Percentiles rank a stretch among this genome's conserved stretches.
Conservation (phyloP, 2,797 vertebrate genomes). For the Eptatretus atami region DNA sequence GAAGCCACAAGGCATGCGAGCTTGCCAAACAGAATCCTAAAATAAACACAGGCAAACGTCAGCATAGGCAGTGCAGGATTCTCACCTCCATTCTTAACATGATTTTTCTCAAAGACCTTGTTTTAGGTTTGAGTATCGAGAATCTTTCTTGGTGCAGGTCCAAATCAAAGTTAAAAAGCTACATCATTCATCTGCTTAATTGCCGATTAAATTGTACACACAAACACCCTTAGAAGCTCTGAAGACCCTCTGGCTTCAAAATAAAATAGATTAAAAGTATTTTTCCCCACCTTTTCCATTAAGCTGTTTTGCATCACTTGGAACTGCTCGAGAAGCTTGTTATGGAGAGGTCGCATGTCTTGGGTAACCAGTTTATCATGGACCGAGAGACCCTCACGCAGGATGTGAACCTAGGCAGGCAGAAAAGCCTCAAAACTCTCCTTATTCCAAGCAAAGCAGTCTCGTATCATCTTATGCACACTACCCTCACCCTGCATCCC, state of each 20-base stretch:
- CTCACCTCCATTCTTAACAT: too few relatives aligned
- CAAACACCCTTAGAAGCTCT: neutral
- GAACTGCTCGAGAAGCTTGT: slow-evolving; percentile 91
- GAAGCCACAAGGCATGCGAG: too few relatives aligned
- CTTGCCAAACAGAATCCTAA: too few relatives aligned
- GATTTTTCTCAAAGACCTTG: too few relatives aligned
- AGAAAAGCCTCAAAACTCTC: neutral
- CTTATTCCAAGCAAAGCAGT: neutral
- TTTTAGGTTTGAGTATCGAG: too few relatives aligned
- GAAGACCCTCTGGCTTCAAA: neutral
- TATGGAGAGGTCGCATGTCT: slow-evolving; percentile 87
- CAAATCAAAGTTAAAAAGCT: neutral
- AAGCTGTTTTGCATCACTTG: slow-evolving; percentile 90
- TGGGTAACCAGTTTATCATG: slow-evolving; percentile 90
- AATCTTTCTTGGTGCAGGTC: too few relatives aligned
- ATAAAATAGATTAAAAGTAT: neutral
- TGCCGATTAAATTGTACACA: neutral
- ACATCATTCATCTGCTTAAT: neutral
- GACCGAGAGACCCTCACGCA: slow-evolving; percentile 67
- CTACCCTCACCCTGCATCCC: too few relatives aligned
- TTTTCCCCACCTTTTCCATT: slow-evolving; percentile 44
- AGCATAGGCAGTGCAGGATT: too few relatives aligned
- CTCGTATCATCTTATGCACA: too few relatives aligned
- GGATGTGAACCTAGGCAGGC: slow-evolving; percentile 46
- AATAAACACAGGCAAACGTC: too few relatives aligned